Conservation (phyloP, 2,113 vertebrate species). For the Scartelaos histophorus region DNA sequence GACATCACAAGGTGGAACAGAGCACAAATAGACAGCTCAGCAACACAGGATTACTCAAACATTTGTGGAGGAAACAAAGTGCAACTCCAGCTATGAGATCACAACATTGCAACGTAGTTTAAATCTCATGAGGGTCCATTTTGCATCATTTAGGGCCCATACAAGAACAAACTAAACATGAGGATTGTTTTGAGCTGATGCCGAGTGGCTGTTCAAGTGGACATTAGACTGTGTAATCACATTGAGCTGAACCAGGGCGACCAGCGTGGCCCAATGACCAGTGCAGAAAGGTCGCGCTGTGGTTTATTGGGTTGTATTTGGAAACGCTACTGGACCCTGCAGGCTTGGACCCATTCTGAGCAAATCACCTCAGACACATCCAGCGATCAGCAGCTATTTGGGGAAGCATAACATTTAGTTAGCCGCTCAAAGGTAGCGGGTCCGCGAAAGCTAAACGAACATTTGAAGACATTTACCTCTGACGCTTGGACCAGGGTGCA, state of each 20-base stretch:
- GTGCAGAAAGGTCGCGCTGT: constrained; percentile 70
- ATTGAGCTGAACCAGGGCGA: constrained; percentile 67
- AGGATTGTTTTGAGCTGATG: constrained; percentile 21
- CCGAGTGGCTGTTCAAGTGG: constrained; percentile 56
- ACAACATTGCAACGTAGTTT: no score
- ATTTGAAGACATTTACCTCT: constrained; percentile 19
- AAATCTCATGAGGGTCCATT: no score
- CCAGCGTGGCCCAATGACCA: constrained; percentile 57
- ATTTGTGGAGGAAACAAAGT: no score
- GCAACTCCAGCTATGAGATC: no score
- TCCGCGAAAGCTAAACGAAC: constrained; percentile 29
- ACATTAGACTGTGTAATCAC: constrained; percentile 70
- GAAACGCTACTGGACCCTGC: constrained; percentile 64
- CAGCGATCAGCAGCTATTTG: constrained; percentile 69
- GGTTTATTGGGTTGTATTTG: constrained; percentile 72
- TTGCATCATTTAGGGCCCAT: no score
- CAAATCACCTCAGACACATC: constrained; percentile 71
- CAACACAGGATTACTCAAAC: no score
- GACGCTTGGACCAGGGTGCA: not conserved
- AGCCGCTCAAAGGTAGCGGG: constrained; percentile 46
- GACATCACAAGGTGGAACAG: no score
- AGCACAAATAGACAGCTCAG: no score
- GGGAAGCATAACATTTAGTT: constrained; percentile 69
- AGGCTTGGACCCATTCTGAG: constrained; percentile 61
- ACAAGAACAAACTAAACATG: not conserved